These are phyloP conservation scores for Piprites chloris DNA, from an alignment of 2,113 vertebrate genomes.

Conservation along the genomic window DNA sequence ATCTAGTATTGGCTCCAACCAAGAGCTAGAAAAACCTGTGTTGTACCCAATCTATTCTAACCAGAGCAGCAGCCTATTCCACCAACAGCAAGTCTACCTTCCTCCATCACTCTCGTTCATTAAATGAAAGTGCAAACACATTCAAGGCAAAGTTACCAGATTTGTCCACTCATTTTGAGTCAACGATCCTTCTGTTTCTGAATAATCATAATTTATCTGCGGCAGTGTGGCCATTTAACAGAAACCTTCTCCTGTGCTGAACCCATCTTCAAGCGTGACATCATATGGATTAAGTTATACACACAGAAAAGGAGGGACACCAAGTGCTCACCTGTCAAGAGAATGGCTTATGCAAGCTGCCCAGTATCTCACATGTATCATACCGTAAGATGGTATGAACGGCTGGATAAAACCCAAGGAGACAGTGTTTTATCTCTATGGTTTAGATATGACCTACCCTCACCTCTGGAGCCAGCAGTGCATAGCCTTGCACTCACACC, in stretches of 20 bases:
- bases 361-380: neutral
- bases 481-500: neutral
- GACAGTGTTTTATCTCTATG: accelerated
- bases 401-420: neutral
- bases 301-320: neutral
- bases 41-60: neutral
- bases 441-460: neutral
- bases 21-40: neutral
- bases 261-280: neutral
- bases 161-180: neutral
- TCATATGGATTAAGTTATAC: accelerated
- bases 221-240: neutral
- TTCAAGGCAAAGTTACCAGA: neutral
- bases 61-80: neutral
- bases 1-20: neutral
- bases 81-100: neutral
- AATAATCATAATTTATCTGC: neutral
- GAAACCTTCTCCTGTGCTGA: neutral
- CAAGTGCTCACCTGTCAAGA: neutral
- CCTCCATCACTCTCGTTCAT: neutral
- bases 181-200: neutral
- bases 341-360: neutral
- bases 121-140: neutral
- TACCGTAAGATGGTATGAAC: neutral
- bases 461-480: neutral